Conservation (phyloP, 2,113 vertebrate species). For the Jacana jacana region DNA sequence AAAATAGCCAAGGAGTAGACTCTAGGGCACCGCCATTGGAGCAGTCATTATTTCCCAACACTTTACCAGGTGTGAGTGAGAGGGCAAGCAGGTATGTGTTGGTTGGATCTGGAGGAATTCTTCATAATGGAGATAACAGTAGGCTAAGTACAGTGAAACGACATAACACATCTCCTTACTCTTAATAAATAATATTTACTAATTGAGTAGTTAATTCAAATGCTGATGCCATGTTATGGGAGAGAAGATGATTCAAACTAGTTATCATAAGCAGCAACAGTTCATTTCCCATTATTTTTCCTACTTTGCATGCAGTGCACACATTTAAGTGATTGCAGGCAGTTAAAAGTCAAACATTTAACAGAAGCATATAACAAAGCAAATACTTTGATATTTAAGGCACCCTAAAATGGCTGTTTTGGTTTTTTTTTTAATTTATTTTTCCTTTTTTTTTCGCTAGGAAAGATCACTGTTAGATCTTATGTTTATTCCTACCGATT, state of each 20-base stretch:
- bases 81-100: not conserved
- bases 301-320: not conserved
- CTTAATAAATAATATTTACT: not conserved
- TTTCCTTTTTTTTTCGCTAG: not conserved
- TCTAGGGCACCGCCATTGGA: not conserved
- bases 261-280: not conserved
- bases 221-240: not conserved
- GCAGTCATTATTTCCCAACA: not conserved
- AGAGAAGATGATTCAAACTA: not conserved
- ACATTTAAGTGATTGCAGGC: not conserved
- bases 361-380: not conserved
- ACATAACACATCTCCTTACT: not conserved
- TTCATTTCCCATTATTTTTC: not conserved
- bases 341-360: not conserved
- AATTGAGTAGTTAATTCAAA: not conserved
- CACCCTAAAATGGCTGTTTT: not conserved
- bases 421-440: fast-evolving
- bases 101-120: not conserved
- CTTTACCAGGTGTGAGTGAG: not conserved
- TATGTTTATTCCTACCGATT: not conserved
- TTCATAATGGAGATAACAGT: not conserved
- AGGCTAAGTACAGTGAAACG: not conserved
- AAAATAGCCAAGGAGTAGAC: not conserved
- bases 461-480: not conserved
- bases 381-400: not conserved